Percentiles rank a stretch among this genome's conserved stretches.
Evolutionary conservation across 2,797 vertebrate genomes (phyloP).

Genomic region (Esox masquinongy): DNA sequence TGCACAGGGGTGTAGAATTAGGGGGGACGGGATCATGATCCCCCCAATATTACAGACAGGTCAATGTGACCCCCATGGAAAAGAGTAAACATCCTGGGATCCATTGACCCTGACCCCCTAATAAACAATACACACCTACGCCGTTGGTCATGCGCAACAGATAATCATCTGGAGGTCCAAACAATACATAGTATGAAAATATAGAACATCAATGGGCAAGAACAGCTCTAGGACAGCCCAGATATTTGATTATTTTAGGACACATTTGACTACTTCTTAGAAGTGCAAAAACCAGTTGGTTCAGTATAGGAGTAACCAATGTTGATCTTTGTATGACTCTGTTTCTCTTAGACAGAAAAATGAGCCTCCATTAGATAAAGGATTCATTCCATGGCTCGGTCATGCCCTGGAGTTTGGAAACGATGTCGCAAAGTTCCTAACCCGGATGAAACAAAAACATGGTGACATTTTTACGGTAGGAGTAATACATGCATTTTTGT

Average conservation of each 20-base stretch:
- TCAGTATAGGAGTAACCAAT: constrained; percentile 22
- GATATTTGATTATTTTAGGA: not conserved
- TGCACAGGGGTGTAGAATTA: too few relatives aligned
- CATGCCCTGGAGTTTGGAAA: constrained; percentile 83
- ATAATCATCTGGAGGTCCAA: too few relatives aligned
- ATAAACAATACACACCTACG: too few relatives aligned
- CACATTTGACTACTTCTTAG: not conserved
- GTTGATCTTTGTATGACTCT: not conserved
- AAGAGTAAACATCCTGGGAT: too few relatives aligned
- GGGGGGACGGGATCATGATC: too few relatives aligned
- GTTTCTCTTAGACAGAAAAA: constrained; percentile 67
- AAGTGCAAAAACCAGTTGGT: constrained; percentile 37
- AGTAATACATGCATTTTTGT: not conserved
- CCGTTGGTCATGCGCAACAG: too few relatives aligned
- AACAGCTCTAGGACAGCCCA: not conserved
- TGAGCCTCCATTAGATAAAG: constrained; percentile 87
- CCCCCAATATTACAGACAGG: too few relatives aligned
- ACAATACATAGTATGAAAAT: too few relatives aligned
- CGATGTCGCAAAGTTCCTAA: constrained; percentile 81
- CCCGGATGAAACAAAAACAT: constrained; percentile 84
- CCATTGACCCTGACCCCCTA: too few relatives aligned
- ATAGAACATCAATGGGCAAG: too few relatives aligned
- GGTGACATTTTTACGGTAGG: constrained; percentile 90
- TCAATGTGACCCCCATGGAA: too few relatives aligned
- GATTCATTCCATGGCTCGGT: constrained; percentile 84